Conservation (phyloP, 2,113 vertebrate genomes). For the Eubucco bourcierii region DNA sequence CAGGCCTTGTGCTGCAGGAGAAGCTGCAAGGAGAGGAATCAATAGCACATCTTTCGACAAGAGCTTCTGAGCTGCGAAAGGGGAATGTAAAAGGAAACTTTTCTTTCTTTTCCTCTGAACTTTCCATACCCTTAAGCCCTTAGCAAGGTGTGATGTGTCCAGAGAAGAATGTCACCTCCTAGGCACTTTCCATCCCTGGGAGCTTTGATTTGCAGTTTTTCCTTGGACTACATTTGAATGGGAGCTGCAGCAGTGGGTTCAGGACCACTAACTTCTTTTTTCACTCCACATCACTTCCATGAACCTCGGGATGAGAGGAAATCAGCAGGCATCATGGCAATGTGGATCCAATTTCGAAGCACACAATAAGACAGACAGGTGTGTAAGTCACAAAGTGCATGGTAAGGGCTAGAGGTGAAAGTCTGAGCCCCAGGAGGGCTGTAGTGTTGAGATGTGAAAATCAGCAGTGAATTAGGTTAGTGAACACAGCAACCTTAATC, state of each 20-base stretch:
- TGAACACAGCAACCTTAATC: not conserved
- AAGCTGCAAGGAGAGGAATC: not conserved
- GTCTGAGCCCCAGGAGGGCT: not conserved
- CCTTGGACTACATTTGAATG: not conserved
- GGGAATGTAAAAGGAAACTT: not conserved
- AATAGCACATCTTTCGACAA: not conserved
- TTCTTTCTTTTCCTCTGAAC: not conserved
- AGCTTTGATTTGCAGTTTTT: not conserved
- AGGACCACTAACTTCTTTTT: conserved; percentile 7
- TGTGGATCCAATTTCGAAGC: not conserved
- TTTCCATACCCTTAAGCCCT: not conserved
- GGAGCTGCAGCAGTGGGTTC: not conserved
- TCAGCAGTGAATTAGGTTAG: not conserved
- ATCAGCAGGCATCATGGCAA: conserved; percentile 3
- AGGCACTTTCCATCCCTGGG: not conserved
- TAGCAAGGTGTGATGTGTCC: not conserved
- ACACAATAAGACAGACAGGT: not conserved
- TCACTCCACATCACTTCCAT: not conserved
- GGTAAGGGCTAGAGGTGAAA: not conserved
- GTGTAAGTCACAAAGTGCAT: not conserved
- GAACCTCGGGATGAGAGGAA: not conserved
- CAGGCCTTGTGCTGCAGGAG: not conserved
- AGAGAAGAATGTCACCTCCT: not conserved
- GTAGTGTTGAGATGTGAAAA: not conserved
- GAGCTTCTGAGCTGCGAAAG: accelerated